Percentiles rank a stretch among this genome's conserved stretches.
These are phyloP conservation scores for Calameuta pallipes DNA, from an alignment of 2,888 invertebrate species.

Conservation along the genomic window DNA sequence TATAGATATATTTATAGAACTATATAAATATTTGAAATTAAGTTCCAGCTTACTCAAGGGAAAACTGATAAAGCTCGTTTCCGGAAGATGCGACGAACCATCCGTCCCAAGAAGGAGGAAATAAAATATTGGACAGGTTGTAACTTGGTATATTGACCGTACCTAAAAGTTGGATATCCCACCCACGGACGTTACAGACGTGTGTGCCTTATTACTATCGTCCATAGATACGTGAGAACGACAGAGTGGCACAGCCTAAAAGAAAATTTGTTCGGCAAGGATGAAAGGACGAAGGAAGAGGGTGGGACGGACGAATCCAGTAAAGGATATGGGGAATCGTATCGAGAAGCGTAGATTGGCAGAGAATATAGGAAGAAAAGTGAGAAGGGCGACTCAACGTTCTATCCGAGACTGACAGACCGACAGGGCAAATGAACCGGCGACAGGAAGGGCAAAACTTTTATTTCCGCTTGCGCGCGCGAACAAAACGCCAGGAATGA, in stretches of 20 bases:
- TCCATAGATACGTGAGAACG: not conserved
- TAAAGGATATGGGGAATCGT: not conserved
- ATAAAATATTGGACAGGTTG: not conserved
- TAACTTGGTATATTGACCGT: not conserved
- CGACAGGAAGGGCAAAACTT: slow-evolving; percentile 6
- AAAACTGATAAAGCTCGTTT: not conserved
- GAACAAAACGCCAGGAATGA: not conserved
- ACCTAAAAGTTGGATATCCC: not conserved
- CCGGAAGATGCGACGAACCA: not conserved
- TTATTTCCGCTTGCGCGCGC: not conserved
- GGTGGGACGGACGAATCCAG: not conserved
- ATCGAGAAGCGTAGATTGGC: not conserved
- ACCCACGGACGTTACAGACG: no score
- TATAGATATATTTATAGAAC: not conserved
- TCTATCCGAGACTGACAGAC: not conserved
- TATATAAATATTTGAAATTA: not conserved
- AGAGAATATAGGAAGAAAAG: not conserved
- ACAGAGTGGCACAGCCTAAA: not conserved
- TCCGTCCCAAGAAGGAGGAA: not conserved
- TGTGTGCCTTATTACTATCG: not conserved
- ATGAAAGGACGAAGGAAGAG: not conserved
- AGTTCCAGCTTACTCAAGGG: not conserved
- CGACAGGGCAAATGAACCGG: not conserved
- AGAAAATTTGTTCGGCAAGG: not conserved
- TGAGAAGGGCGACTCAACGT: not conserved